These are phyloP conservation scores for Furnarius figulus DNA, from an alignment of 2,113 vertebrate genomes.

Conservation along the genomic window DNA sequence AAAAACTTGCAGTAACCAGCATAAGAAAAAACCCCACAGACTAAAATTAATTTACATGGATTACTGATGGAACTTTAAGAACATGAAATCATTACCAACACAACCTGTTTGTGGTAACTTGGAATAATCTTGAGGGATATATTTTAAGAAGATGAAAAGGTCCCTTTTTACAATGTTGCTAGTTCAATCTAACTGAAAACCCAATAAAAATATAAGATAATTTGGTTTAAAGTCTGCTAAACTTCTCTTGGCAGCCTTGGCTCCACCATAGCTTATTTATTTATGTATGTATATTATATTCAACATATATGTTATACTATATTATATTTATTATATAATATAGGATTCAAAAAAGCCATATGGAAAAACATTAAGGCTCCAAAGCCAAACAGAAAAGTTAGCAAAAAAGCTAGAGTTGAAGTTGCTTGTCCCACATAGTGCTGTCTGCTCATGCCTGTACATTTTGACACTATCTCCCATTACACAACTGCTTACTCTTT, in stretches of 20 bases:
- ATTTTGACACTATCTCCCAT: not conserved
- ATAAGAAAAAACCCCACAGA: not conserved
- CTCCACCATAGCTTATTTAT: not conserved
- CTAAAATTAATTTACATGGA: slow-evolving; percentile 31
- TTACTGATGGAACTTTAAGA: slow-evolving; percentile 5
- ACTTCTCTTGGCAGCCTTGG: not conserved
- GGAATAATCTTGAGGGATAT: not conserved
- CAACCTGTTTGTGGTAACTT: not conserved
- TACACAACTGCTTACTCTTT: not conserved
- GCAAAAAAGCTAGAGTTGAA: not conserved
- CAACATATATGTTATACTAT: not conserved
- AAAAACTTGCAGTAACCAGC: not conserved
- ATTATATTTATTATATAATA: not conserved
- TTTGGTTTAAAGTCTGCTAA: not conserved
- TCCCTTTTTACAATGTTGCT: not conserved
- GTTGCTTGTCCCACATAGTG: not conserved
- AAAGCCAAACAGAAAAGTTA: not conserved
- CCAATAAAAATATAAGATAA: not conserved
- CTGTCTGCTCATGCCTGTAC: not conserved
- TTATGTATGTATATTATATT: not conserved
- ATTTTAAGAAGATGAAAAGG: slow-evolving; percentile 4
- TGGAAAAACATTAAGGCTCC: not conserved
- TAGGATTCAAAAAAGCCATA: not conserved
- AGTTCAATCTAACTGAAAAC: slow-evolving; percentile 1
- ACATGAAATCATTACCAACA: not conserved